Evolutionary conservation across 2,113 vertebrate genomes (phyloP).

Genomic region (Indri indri): DNA sequence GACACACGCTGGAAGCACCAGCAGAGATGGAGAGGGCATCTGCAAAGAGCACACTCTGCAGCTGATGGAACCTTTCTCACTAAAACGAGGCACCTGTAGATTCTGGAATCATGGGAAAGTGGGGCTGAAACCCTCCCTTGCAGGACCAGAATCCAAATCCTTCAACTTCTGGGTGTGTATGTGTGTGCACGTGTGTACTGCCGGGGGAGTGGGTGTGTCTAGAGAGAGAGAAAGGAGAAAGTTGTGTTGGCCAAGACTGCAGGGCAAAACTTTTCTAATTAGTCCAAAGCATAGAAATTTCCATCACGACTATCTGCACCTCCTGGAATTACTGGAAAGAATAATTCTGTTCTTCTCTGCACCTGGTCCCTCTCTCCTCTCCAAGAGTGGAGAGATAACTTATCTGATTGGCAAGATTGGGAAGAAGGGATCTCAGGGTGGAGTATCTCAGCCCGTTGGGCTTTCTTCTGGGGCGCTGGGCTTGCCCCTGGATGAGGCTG

Average conservation of each 20-base stretch:
- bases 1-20: no score
- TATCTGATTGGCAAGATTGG: background rate
- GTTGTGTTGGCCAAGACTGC: background rate
- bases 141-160: background rate
- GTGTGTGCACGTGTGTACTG: background rate
- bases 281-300: background rate
- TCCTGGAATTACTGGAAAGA: background rate
- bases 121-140: background rate
- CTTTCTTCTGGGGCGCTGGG: background rate
- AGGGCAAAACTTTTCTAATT: background rate
- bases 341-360: background rate
- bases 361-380: background rate
- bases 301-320: background rate
- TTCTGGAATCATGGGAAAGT: background rate
- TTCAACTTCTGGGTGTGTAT: background rate
- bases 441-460: background rate
- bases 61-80: background rate
- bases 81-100: background rate
- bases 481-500: background rate
- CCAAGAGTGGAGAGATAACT: background rate
- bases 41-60: background rate
- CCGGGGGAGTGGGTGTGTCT: no score
- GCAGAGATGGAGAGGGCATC: no score
- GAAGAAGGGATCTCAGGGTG: background rate
- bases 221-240: background rate